Evolutionary conservation across 92 coral and sea anemone species (phyloP).

Genomic region (Epizoanthus stellaris): DNA sequence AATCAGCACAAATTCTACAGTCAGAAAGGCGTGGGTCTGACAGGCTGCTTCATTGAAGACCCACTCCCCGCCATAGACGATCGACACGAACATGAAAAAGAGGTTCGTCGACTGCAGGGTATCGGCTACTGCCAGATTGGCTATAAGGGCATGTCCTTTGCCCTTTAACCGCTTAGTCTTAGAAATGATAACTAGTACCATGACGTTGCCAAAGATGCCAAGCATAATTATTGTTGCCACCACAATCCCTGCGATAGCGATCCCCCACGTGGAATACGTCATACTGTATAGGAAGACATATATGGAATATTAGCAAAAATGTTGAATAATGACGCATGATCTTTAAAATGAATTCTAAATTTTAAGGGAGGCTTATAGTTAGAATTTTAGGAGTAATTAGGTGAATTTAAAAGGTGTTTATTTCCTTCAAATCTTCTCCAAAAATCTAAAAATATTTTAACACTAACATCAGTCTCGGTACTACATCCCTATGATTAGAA

Average conservation of each 20-base stretch:
- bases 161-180: conserved; percentile 41
- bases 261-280: conserved; percentile 34
- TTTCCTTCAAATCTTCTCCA: too few species aligned
- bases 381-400: too few species aligned
- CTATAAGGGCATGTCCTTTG: conserved; percentile 46
- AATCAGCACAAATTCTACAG: conserved; percentile 30
- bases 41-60: conserved; percentile 26
- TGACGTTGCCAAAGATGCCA: conserved; percentile 35
- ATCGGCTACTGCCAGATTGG: conserved; percentile 46
- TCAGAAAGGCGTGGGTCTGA: conserved; percentile 37
- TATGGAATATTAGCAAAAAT: neutral
- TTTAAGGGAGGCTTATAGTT: too few species aligned
- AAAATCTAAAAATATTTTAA: too few species aligned
- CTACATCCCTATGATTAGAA: too few species aligned
- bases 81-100: conserved; percentile 41
- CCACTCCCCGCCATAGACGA: conserved; percentile 34
- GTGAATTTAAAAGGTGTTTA: too few species aligned
- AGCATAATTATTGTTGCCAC: conserved; percentile 21
- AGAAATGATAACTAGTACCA: conserved; percentile 29
- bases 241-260: conserved; percentile 35
- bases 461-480: too few species aligned
- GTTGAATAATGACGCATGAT: neutral
- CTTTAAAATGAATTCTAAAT: neutral
- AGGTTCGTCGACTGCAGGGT: conserved; percentile 39
- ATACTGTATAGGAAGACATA: neutral